Percentiles rank a stretch among this genome's conserved stretches.
Conservation (phyloP, 2,888 invertebrate species). For the Synergus gifuensis region DNA sequence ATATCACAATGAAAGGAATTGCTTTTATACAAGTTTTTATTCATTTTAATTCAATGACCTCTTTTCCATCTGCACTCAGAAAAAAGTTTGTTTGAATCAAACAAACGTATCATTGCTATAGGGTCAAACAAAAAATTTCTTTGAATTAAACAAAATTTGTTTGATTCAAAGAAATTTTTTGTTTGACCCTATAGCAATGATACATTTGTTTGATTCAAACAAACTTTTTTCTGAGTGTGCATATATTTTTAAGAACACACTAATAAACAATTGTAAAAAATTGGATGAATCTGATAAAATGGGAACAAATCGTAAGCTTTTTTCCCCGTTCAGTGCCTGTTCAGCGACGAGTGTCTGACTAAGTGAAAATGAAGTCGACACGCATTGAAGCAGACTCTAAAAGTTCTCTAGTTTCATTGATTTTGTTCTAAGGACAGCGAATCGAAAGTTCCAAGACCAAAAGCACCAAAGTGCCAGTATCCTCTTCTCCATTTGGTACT, state of each 20-base stretch:
- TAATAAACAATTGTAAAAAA: not conserved
- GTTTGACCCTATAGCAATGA: no score
- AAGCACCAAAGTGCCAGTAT: slow-evolving; percentile 46
- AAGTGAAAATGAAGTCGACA: slow-evolving; percentile 36
- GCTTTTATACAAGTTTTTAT: not conserved
- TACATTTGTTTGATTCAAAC: no score
- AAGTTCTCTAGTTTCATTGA: slow-evolving; percentile 42
- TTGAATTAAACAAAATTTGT: no score
- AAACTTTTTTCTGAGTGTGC: no score
- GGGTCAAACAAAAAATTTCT: no score
- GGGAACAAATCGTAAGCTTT: not conserved
- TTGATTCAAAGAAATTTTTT: no score
- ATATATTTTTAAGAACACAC: not conserved
- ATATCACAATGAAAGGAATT: not conserved
- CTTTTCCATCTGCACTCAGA: no score
- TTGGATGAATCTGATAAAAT: not conserved
- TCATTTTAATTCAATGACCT: not conserved
- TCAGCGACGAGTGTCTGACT: not conserved
- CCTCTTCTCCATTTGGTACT: slow-evolving; percentile 53
- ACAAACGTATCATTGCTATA: no score
- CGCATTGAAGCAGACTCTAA: slow-evolving; percentile 24
- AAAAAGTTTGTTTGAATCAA: no score
- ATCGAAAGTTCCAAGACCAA: slow-evolving; percentile 51
- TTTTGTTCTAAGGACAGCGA: slow-evolving; percentile 20
- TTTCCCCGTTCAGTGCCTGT: not conserved